phyloP scores from a whole-genome alignment of 2,888 invertebrate genomes.

The Rotaria socialis region DNA sequence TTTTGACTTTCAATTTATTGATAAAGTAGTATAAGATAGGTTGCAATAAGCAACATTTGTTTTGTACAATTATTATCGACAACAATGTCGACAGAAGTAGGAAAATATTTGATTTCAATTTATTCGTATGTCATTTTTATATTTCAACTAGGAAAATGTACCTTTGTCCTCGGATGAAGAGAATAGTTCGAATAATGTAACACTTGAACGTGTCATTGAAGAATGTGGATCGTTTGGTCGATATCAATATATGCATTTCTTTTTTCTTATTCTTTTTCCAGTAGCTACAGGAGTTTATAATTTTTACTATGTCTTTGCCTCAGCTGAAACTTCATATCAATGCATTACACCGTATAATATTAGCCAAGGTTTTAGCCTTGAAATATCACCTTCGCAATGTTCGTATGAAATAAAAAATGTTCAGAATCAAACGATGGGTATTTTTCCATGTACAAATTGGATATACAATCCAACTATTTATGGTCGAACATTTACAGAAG shows the following conservation, averaged over 20 bases:
- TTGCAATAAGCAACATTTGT: background rate
- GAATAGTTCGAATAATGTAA: background rate
- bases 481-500: slow-evolving; percentile 12
- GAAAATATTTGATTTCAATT: background rate
- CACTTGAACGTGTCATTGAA: background rate
- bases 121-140: too few species aligned
- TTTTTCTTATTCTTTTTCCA: background rate
- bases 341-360: background rate
- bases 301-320: background rate
- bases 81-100: background rate
- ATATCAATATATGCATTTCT: background rate
- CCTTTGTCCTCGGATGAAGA: background rate
- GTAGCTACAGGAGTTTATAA: background rate
- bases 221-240: slow-evolving; percentile 8
- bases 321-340: background rate
- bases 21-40: background rate
- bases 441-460: background rate
- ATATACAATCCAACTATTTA: background rate
- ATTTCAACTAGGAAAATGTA: background rate
- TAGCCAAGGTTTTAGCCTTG: background rate
- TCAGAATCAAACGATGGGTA: background rate
- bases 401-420: background rate
- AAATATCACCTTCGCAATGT: background rate
- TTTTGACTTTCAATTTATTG: background rate
- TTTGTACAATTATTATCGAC: background rate